These are phyloP conservation scores for Amphiprion percula DNA, from an alignment of 2,113 vertebrate species.

Conservation along the genomic window DNA sequence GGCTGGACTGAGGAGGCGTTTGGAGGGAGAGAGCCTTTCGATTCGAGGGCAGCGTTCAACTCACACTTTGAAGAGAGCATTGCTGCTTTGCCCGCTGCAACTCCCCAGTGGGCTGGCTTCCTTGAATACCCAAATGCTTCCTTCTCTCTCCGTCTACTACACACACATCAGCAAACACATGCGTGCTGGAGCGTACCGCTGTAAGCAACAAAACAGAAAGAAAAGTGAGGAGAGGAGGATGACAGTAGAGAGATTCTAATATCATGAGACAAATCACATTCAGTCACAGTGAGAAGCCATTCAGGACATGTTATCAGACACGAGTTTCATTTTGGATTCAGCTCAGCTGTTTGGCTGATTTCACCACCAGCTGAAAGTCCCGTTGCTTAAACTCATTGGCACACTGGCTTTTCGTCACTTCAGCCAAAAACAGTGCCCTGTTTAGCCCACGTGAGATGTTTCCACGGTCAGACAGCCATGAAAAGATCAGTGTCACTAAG, in stretches of 20 bases:
- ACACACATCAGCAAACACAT: neutral
- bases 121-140: conserved; percentile 24
- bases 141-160: neutral
- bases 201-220: neutral
- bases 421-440: conserved; percentile 12
- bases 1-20: conserved; percentile 52
- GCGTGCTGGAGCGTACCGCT: neutral
- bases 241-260: conserved; percentile 18
- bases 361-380: conserved; percentile 35
- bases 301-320: conserved; percentile 7
- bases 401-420: conserved; percentile 10
- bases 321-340: conserved; percentile 4
- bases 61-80: conserved; percentile 56
- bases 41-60: conserved; percentile 48
- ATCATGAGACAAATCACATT: conserved; percentile 31
- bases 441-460: conserved; percentile 7
- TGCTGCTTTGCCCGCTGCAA: conserved; percentile 29
- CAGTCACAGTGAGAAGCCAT: conserved; percentile 8
- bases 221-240: neutral
- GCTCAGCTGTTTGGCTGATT: conserved; percentile 33
- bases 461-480: conserved; percentile 24
- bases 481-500: conserved; percentile 15
- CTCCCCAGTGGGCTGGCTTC: conserved; percentile 35
- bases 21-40: conserved; percentile 29
- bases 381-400: conserved; percentile 11